Conservation (phyloP, 2,797 vertebrate species). For the Otolemur crassicaudatus region DNA sequence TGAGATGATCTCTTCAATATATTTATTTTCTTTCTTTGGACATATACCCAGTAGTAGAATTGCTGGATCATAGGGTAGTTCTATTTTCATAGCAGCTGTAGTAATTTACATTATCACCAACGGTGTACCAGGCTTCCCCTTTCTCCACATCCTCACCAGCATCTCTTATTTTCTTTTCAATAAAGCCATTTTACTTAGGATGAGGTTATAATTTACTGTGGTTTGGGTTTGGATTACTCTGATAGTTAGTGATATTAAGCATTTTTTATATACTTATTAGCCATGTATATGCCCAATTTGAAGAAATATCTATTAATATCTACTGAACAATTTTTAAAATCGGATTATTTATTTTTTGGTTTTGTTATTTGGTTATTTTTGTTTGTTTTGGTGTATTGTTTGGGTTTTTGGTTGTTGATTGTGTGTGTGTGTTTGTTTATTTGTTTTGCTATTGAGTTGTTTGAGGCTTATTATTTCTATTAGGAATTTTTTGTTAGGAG, state of each 20-base stretch:
- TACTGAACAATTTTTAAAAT: neutral
- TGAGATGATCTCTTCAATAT: neutral
- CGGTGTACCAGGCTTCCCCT: neutral
- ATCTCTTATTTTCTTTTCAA: neutral
- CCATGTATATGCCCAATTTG: neutral
- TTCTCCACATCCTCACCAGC: neutral
- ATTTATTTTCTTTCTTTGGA: neutral
- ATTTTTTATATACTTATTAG: neutral
- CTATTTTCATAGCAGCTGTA: neutral
- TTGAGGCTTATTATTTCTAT: neutral
- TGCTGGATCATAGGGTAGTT: neutral
- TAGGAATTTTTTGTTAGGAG: neutral
- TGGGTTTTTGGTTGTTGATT: neutral
- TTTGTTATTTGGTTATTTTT: too few species aligned
- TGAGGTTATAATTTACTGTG: neutral
- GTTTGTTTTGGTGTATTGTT: neutral
- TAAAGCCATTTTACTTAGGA: neutral
- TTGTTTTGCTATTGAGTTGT: neutral
- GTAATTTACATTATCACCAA: neutral
- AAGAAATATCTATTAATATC: neutral
- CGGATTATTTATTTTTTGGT: neutral
- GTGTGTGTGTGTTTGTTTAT: too few species aligned
- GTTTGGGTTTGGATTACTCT: neutral
- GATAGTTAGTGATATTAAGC: neutral
- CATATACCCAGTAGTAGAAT: neutral